These are phyloP conservation scores for Scatophagus argus DNA, from an alignment of 2,113 vertebrate genomes.

Conservation along the genomic window DNA sequence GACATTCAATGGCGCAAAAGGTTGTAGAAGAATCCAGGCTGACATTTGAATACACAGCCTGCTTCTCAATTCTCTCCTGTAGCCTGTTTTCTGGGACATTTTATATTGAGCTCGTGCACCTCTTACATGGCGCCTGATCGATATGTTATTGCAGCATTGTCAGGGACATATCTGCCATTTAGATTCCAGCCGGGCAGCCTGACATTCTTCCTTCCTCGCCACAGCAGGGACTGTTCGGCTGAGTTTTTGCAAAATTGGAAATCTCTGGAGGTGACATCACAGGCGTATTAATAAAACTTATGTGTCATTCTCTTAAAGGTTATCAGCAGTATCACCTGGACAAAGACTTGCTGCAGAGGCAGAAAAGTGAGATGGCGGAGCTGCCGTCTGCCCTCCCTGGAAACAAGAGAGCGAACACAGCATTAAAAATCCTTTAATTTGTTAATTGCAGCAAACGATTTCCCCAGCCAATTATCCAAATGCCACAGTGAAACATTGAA, in stretches of 20 bases:
- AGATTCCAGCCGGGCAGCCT: constrained; percentile 52
- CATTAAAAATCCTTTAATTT: constrained; percentile 77
- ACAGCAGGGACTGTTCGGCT: constrained; percentile 1
- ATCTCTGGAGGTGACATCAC: constrained; percentile 52
- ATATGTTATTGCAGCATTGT: constrained; percentile 79
- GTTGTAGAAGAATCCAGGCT: constrained; percentile 66
- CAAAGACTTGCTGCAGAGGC: constrained; percentile 33
- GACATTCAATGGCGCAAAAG: constrained; percentile 49
- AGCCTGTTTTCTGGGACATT: constrained; percentile 48
- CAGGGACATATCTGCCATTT: constrained; percentile 76
- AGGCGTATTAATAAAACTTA: constrained; percentile 54
- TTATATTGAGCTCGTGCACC: constrained; percentile 73
- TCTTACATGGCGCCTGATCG: constrained; percentile 71
- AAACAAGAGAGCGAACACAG: constrained; percentile 51
- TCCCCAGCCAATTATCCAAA: constrained; percentile 79
- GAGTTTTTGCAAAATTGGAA: constrained; percentile 53
- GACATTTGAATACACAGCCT: constrained; percentile 78
- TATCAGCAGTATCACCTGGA: constrained; percentile 52
- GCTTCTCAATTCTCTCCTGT: constrained; percentile 58
- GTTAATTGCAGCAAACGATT: constrained; percentile 74
- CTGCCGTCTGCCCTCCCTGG: constrained; percentile 15
- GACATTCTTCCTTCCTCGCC: constrained; percentile 39
- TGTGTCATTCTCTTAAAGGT: constrained; percentile 59
- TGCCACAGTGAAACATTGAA: constrained; percentile 73
- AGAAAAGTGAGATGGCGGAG: constrained; percentile 18